phyloP scores from a whole-genome alignment of 2,113 vertebrate species.

The Cheilinus undulatus region DNA sequence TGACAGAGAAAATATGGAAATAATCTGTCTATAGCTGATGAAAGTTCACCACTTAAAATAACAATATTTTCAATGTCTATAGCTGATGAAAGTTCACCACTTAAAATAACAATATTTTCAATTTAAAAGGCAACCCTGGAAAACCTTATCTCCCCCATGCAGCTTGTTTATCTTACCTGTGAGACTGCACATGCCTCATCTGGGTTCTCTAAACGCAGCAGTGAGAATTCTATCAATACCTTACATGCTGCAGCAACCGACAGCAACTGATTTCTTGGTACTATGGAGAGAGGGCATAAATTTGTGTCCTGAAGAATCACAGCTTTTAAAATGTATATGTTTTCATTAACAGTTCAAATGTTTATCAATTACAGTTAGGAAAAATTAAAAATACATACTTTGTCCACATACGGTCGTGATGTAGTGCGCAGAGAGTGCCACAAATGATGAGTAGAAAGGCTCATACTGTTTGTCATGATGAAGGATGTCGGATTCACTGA shows the following conservation, averaged over 20 bases:
- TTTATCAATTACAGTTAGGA: not conserved
- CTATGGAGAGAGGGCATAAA: conserved; percentile 71
- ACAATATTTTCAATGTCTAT: not conserved
- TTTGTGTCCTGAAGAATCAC: not conserved
- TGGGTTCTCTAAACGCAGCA: conserved; percentile 95
- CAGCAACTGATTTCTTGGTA: conserved; percentile 95
- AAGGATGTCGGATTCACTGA: conserved; percentile 96
- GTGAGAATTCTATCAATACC: conserved; percentile 97
- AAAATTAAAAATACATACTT: conserved; percentile 86
- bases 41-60: not conserved
- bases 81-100: not conserved
- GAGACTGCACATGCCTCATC: conserved; percentile 98
- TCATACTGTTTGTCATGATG: conserved; percentile 99
- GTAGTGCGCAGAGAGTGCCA: conserved; percentile 98
- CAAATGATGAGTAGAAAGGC: conserved; percentile 98
- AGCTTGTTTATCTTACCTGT: conserved; percentile 85
- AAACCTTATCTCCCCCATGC: not conserved
- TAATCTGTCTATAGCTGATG: not conserved
- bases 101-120: no score
- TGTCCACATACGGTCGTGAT: conserved; percentile 97
- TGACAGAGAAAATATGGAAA: not conserved
- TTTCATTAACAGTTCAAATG: not conserved
- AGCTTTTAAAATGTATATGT: not conserved
- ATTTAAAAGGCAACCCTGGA: not conserved
- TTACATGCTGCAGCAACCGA: conserved; percentile 97